These are phyloP conservation scores for Enteromius viviparus DNA, from an alignment of 2,797 vertebrate species.

Conservation along the genomic window DNA sequence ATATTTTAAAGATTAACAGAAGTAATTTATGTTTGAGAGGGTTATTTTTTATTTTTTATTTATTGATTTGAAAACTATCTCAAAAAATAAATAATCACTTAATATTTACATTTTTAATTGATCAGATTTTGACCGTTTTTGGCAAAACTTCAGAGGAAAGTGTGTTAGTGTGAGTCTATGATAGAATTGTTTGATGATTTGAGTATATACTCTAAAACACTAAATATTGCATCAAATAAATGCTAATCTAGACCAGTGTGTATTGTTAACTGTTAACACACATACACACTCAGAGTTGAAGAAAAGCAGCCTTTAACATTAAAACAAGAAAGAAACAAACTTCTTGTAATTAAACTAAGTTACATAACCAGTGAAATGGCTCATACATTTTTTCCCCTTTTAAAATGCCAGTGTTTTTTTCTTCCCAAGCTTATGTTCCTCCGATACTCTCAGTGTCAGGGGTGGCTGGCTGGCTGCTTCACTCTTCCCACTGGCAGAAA, in stretches of 20 bases:
- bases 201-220: background rate
- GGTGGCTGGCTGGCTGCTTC: slow-evolving; percentile 39
- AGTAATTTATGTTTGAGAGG: background rate
- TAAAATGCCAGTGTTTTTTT: slow-evolving; percentile 25
- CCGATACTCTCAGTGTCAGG: slow-evolving; percentile 32
- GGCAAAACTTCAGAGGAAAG: background rate
- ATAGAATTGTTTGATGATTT: background rate
- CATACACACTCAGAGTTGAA: background rate
- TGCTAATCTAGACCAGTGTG: slow-evolving; percentile 2
- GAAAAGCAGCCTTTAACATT: background rate
- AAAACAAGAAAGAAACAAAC: too few species aligned
- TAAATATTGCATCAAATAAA: background rate
- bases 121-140: background rate
- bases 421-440: slow-evolving; percentile 14
- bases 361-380: slow-evolving; percentile 47
- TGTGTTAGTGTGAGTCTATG: background rate
- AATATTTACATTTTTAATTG: background rate
- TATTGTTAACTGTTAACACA: background rate
- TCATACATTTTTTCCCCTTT: slow-evolving; percentile 21
- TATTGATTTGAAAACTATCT: background rate
- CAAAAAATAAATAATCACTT: background rate
- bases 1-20: background rate
- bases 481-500: slow-evolving; percentile 45
- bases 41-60: background rate
- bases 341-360: slow-evolving; percentile 18